A percentile compares a stretch with the other conserved stretches of the same genome.
phyloP scores from a whole-genome alignment of 2,888 invertebrate species.

The Eretmocerus hayati region DNA sequence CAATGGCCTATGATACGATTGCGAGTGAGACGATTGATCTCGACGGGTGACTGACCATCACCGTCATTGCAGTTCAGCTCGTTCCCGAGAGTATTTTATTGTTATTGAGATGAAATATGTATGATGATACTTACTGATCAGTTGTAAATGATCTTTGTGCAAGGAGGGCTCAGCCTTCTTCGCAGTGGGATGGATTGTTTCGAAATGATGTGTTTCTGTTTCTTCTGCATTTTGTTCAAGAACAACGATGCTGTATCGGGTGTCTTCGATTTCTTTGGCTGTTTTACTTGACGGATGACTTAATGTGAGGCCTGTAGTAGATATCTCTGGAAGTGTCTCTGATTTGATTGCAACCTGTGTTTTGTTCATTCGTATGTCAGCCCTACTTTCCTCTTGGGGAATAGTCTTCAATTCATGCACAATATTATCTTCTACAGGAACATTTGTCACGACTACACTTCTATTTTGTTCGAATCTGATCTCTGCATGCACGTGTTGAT shows the following conservation, averaged over 20 bases:
- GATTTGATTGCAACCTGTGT: conserved; percentile 46
- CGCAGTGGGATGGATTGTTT: conserved; percentile 43
- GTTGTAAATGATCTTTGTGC: conserved; percentile 39
- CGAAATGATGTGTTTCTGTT: conserved; percentile 46
- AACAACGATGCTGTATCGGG: conserved; percentile 49
- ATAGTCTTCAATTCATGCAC: conserved; percentile 43
- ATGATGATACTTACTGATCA: conserved; percentile 38
- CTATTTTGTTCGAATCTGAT: conserved; percentile 37
- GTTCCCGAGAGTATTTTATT: too few species aligned
- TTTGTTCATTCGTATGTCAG: conserved; percentile 46
- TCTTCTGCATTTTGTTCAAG: conserved; percentile 49
- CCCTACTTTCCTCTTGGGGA: conserved; percentile 46
- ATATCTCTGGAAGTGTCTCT: conserved; percentile 36
- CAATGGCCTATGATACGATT: too few species aligned
- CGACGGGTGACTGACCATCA: too few species aligned
- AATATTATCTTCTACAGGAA: conserved; percentile 42
- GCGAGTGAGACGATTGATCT: too few species aligned
- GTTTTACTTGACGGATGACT: conserved; percentile 34
- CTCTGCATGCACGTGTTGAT: conserved; percentile 31
- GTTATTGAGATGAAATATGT: too few species aligned
- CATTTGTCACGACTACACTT: conserved; percentile 44
- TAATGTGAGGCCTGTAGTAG: conserved; percentile 31
- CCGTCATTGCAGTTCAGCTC: too few species aligned
- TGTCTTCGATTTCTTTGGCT: conserved; percentile 35
- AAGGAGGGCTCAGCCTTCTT: conserved; percentile 45